Percentiles rank a stretch among this genome's conserved stretches.
These are phyloP conservation scores for Rotaria socialis DNA, from an alignment of 2,888 invertebrate species.

Conservation along the genomic window DNA sequence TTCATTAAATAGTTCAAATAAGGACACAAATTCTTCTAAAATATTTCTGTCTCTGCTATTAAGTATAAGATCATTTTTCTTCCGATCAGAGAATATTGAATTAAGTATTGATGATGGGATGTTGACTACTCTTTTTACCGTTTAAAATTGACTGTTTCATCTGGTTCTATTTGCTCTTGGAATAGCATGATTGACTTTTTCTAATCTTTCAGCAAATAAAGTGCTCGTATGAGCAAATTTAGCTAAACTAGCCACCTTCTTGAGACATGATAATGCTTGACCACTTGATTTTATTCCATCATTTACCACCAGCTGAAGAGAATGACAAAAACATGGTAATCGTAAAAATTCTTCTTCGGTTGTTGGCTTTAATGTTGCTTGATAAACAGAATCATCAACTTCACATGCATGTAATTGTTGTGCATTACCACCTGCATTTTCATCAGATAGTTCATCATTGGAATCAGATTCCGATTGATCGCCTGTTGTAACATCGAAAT, in stretches of 20 bases:
- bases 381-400: not conserved
- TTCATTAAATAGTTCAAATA: no score
- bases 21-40: no score
- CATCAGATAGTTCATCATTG: no score
- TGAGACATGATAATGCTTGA: not conserved
- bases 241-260: not conserved
- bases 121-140: not conserved
- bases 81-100: not conserved
- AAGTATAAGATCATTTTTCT: no score
- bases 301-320: not conserved
- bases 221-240: not conserved
- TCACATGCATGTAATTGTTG: no score
- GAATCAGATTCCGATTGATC: no score
- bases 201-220: not conserved
- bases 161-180: not conserved
- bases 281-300: not conserved
- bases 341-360: not conserved
- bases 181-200: not conserved
- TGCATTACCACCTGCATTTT: no score
- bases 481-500: no score
- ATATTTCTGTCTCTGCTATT: no score
- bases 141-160: not conserved
- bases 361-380: not conserved
- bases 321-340: not conserved
- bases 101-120: not conserved